These are phyloP conservation scores for Spatula versicolor DNA, from an alignment of 2,797 vertebrate genomes.

Conservation along the genomic window DNA sequence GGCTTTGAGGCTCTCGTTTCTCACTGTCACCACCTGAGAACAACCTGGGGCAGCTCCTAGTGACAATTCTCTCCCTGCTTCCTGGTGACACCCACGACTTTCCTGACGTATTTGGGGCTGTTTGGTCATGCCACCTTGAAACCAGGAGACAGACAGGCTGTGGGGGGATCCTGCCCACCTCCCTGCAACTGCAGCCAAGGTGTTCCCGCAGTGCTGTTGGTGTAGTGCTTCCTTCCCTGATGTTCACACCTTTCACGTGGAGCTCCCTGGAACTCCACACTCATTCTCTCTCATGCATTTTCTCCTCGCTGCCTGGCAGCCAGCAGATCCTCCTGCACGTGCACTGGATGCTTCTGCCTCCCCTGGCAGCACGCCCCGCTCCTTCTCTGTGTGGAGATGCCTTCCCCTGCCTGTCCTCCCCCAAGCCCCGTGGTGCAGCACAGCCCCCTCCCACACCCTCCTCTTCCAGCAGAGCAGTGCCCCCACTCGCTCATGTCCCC, in stretches of 20 bases:
- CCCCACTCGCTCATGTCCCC: fast-evolving
- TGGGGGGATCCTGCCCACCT: neutral
- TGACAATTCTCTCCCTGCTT: neutral
- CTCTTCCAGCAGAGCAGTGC: neutral
- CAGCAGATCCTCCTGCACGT: neutral
- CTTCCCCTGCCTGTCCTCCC: neutral
- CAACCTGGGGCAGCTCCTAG: neutral
- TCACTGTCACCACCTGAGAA: neutral
- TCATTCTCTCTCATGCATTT: fast-evolving
- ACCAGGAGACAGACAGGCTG: neutral
- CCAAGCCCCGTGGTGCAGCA: neutral
- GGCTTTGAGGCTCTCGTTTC: neutral
- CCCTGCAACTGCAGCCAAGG: neutral
- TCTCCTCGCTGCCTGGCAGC: neutral
- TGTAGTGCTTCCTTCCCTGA: fast-evolving
- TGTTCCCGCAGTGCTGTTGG: fast-evolving
- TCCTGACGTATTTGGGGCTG: no score
- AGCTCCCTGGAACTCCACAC: neutral
- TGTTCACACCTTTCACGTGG: fast-evolving
- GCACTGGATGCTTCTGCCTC: neutral
- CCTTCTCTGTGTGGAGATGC: neutral
- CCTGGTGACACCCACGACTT: neutral
- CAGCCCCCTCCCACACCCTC: neutral
- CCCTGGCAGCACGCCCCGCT: neutral
- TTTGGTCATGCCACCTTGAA: no score